Base-by-base conservation (phyloP, 2,888 invertebrate species). In the Drosophila neoperkinsi region DNA sequence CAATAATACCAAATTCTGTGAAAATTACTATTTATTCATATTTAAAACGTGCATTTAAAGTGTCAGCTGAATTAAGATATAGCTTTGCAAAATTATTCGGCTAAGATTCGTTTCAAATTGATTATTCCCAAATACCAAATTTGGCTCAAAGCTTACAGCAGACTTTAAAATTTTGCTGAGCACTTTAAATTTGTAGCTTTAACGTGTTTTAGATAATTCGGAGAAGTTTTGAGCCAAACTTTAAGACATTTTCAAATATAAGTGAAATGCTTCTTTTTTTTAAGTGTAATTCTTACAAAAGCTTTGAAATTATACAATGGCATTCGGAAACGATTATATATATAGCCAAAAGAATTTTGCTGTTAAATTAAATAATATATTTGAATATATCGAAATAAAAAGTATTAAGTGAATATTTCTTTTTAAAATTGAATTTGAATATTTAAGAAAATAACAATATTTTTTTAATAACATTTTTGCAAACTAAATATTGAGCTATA, bases 1-100 rank as follows among this genome's bases (percentile, higher is more conserved):
- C 60, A 71, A 65, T 70, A 38, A 64, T 30, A 60, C 64, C 55
- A 5, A 65, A 51, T 51, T 28, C n/a, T 30, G 53, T 53, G 10
- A 28, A 60, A 63, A 34, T 61, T 13, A 53, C 25, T 52, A 25
- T 52, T 3, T 28, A 38, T 46, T 46, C 25, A 25, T 21, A 41
- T 52, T 38, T 51, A 41, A 31, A 25, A 30, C 18, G 16, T 51
- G 52, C 33, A 36, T 30, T 36, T 25, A 21, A 38, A 56, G 51
- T 52, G 11, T 2, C n/a, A 38, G 36, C 7, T 60, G 46, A 43
- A 28, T 46, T 50, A 43, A 21, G 28, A 28, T 41, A 21, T 11
- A 21, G 36, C 28, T 38, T 38, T 18, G 18, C 11, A 13, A 31
- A 46, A 43, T 11, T 7, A 36, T 30, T 34, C 36, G 25, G 43